These are phyloP conservation scores for Cirrhinus molitorella DNA, from an alignment of 2,797 vertebrate species.

Conservation along the genomic window DNA sequence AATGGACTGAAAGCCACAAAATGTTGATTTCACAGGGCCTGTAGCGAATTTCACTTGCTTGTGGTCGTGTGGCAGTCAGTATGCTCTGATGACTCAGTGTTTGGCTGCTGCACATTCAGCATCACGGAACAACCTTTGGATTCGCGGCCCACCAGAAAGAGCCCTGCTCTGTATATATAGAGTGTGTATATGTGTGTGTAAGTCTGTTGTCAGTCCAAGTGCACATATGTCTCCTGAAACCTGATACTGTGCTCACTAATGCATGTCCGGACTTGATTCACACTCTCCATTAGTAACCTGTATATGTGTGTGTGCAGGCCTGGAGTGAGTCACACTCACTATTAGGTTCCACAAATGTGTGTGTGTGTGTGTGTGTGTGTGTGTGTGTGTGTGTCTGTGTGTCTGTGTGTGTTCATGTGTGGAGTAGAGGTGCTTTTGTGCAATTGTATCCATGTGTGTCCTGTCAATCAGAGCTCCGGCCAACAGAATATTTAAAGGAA, in stretches of 20 bases:
- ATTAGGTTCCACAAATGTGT: conserved; percentile 15
- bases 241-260: conserved; percentile 65
- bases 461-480: conserved; percentile 23
- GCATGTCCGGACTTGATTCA: conserved; percentile 65
- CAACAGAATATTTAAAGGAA: conserved; percentile 32
- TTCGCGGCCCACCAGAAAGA: neutral
- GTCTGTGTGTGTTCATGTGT: conserved; percentile 21
- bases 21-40: neutral
- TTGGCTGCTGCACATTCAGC: neutral
- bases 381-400: too few relatives aligned
- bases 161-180: neutral
- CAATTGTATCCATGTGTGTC: conserved; percentile 34
- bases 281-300: conserved; percentile 62
- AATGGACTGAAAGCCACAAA: neutral
- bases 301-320: conserved; percentile 25
- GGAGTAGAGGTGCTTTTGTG: neutral
- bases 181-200: neutral
- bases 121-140: neutral
- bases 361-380: too few relatives aligned
- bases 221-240: conserved; percentile 73
- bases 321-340: conserved; percentile 34
- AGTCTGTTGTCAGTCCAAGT: conserved; percentile 30
- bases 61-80: neutral
- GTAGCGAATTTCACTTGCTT: neutral
- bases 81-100: neutral